Base-by-base conservation (phyloP, 2,113 vertebrate genomes). In the Accipiter cooperii region DNA sequence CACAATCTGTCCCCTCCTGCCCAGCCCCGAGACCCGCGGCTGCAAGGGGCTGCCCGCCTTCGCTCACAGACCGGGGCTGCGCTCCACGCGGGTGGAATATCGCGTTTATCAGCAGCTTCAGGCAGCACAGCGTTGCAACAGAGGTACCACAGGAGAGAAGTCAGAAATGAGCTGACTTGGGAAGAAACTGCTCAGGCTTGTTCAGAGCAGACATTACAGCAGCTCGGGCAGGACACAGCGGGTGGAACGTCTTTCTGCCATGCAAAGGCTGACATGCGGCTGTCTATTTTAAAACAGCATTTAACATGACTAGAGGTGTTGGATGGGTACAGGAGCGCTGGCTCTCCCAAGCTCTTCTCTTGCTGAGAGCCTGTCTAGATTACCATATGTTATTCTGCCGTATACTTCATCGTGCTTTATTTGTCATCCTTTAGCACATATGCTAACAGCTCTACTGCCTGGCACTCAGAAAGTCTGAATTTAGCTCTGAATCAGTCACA, bases 371-470 rank as follows among this genome's bases (percentile, higher is more conserved):
- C 94, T 73, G 93, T 95, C 96, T 96, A 25, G 46, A 8, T 82
- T 84, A 29, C 96, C 96, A 93, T 93, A 84, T 93, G 96, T 29
- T 82, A 15, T 19, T 25, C 64, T 85, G 89, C 89, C 65, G 6
- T 57, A 54, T 8, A 14, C 33, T 80, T 66, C 89, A 66, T 26
- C 34, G 1, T 36, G 94, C 89, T 94, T 70, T 91, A 75, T 96
- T 91, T 87, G 91, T 89, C 91, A 96, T 79, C 84, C 89, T 49
- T 44, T 5, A 76, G 87, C 89, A 85, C 96, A 95, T 63, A 91
- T 61, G 89, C 81, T 75, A 25, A 66, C 80, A 68, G 93, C 93
- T 89, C 89, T 36, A 2, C 91, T 79, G 91, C 93, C 93, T 90
- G 93, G 89, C 93, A 54, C 93, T 75, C 51, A 12, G 44, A n/a